A percentile compares a stretch with the other conserved stretches of the same genome.
Conservation (phyloP, 2,888 invertebrate species). For the Drosophila sordidapex region DNA sequence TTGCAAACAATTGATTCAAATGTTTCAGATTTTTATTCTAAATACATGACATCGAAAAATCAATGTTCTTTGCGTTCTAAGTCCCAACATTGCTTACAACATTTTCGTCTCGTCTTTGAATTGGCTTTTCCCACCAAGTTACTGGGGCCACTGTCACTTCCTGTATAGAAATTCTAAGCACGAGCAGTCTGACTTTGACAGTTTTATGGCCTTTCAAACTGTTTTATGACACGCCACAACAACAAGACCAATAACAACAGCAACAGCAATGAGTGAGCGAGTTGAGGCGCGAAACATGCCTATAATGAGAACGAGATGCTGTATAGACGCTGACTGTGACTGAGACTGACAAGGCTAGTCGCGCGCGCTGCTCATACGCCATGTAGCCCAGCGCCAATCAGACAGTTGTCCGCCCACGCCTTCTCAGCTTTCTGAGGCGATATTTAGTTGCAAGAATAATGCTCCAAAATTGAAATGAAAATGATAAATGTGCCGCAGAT, state of each 20-base stretch:
- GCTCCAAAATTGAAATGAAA: conserved; percentile 78
- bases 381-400: conserved; percentile 80
- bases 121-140: conserved; percentile 42
- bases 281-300: conserved; percentile 62
- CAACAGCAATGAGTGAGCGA: conserved; percentile 45
- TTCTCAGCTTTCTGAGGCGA: conserved; percentile 38
- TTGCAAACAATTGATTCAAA: conserved; percentile 28
- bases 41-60: conserved; percentile 23
- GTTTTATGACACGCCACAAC: conserved; percentile 83
- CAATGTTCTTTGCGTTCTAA: conserved; percentile 16
- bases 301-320: conserved; percentile 66
- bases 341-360: conserved; percentile 51
- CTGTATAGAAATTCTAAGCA: conserved; percentile 67
- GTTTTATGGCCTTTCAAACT: conserved; percentile 85
- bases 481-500: conserved; percentile 79
- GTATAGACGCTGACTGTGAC: conserved; percentile 29
- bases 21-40: conserved; percentile 7
- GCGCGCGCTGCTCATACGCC: conserved; percentile 75
- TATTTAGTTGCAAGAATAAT: conserved; percentile 77
- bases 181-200: conserved; percentile 78
- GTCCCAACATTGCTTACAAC: conserved; percentile 35
- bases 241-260: conserved; percentile 20
- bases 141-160: conserved; percentile 63
- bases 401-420: conserved; percentile 80
- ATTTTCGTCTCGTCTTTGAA: conserved; percentile 60